Conservation (phyloP, 2,113 vertebrate species). For the Nerophis ophidion region DNA sequence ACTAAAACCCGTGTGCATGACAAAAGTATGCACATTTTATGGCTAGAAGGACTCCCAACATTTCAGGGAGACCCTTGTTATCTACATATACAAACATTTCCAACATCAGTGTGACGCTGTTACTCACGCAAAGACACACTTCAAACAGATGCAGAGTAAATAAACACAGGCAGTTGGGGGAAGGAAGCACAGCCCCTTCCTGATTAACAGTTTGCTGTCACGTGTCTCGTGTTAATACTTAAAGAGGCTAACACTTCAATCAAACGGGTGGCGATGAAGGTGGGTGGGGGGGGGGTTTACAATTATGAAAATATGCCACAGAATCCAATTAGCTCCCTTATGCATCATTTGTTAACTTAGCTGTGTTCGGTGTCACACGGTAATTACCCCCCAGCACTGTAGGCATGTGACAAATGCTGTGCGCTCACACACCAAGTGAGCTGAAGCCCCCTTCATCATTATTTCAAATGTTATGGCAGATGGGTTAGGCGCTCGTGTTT, state of each 20-base stretch:
- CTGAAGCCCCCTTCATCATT: slow-evolving; percentile 31
- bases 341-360: slow-evolving; percentile 48
- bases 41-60: slow-evolving; percentile 1
- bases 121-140: slow-evolving; percentile 31
- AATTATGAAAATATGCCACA: slow-evolving; percentile 45
- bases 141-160: slow-evolving; percentile 57
- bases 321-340: slow-evolving; percentile 40
- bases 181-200: slow-evolving; percentile 50
- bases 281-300: slow-evolving; percentile 35
- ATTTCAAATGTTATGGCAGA: slow-evolving; percentile 20
- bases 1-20: slow-evolving; percentile 6
- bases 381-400: slow-evolving; percentile 48
- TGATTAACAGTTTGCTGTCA: slow-evolving; percentile 60
- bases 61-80: slow-evolving; percentile 17
- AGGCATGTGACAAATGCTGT: slow-evolving; percentile 40
- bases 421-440: slow-evolving; percentile 18
- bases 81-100: slow-evolving; percentile 36
- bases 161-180: slow-evolving; percentile 42
- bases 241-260: slow-evolving; percentile 55
- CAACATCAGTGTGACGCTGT: slow-evolving; percentile 26
- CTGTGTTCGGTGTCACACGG: slow-evolving; percentile 38
- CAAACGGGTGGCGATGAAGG: slow-evolving; percentile 28
- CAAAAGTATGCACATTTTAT: neutral
- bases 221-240: slow-evolving; percentile 47
- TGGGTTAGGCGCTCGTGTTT: slow-evolving; percentile 17